A percentile compares a stretch with the other conserved stretches of the same genome.
These are phyloP conservation scores for Chanos chanos DNA, from an alignment of 2,797 vertebrate genomes.

Conservation along the genomic window DNA sequence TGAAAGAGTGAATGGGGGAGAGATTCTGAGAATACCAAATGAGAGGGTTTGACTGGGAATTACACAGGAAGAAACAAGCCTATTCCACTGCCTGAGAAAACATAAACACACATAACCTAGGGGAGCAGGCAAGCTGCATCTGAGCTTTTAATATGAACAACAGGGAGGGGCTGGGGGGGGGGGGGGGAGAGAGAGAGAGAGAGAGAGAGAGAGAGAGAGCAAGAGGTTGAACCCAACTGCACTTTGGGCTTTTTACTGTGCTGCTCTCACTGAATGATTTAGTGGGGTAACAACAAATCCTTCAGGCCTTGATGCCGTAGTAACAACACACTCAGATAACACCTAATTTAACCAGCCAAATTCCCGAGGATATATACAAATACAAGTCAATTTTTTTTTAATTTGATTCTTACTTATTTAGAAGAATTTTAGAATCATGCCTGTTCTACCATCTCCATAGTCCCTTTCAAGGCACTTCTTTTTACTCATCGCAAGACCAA, in stretches of 20 bases:
- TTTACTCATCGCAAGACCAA: no score
- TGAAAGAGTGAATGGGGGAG: neutral
- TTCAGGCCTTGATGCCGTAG: no score
- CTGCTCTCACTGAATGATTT: constrained; percentile 61
- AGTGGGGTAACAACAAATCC: constrained; percentile 53
- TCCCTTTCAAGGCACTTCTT: no score
- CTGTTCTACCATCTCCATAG: no score
- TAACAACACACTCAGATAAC: no score
- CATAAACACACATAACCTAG: neutral
- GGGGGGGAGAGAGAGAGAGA: neutral
- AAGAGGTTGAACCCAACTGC: constrained; percentile 47
- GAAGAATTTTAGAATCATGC: no score
- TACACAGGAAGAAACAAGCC: no score
- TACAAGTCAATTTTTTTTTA: no score
- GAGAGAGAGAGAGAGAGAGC: neutral
- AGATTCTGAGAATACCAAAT: neutral
- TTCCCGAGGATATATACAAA: no score
- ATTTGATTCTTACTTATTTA: no score
- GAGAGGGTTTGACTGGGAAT: neutral
- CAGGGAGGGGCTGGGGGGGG: neutral
- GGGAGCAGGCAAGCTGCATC: neutral
- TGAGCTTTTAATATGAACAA: neutral
- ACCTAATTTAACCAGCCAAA: no score
- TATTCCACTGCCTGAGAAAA: neutral
- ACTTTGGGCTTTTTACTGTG: constrained; percentile 59